Evolutionary conservation across 2,888 invertebrate genomes (phyloP).

Genomic region (Drosophila histrio): DNA sequence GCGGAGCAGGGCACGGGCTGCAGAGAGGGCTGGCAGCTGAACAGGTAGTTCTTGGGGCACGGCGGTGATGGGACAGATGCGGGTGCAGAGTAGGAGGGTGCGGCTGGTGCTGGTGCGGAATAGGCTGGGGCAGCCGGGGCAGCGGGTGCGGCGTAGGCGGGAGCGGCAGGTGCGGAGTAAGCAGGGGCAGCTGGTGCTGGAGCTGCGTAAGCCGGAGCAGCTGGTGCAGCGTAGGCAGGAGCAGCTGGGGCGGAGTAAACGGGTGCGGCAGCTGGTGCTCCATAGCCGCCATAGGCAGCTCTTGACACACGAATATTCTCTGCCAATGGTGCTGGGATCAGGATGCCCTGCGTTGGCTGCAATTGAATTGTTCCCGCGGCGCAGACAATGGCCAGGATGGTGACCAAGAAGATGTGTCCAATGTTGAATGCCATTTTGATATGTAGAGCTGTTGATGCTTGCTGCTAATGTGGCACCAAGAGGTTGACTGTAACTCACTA

Average conservation of each 20-base stretch:
- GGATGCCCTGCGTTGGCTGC: conserved; percentile 78
- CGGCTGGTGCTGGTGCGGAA: conserved; percentile 43
- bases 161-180: conserved; percentile 52
- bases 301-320: conserved; percentile 73
- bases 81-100: background rate
- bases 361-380: conserved; percentile 72
- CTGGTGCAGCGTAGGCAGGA: conserved; percentile 36
- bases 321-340: conserved; percentile 80
- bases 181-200: conserved; percentile 47
- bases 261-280: conserved; percentile 41
- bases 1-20: conserved; percentile 77
- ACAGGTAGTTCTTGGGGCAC: conserved; percentile 80
- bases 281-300: conserved; percentile 65
- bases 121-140: conserved; percentile 47
- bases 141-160: conserved; percentile 58
- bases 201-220: conserved; percentile 59
- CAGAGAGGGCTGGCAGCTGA: conserved; percentile 81
- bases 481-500: conserved; percentile 53
- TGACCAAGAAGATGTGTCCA: conserved; percentile 48
- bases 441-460: conserved; percentile 36
- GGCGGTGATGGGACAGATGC: conserved; percentile 66
- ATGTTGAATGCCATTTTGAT: conserved; percentile 61
- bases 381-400: conserved; percentile 44
- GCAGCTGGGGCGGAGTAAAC: conserved; percentile 41
- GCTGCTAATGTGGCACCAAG: conserved; percentile 42